phyloP scores from a whole-genome alignment of 1,140 invertebrate genomes.

The Conopomorpha cramerella region DNA sequence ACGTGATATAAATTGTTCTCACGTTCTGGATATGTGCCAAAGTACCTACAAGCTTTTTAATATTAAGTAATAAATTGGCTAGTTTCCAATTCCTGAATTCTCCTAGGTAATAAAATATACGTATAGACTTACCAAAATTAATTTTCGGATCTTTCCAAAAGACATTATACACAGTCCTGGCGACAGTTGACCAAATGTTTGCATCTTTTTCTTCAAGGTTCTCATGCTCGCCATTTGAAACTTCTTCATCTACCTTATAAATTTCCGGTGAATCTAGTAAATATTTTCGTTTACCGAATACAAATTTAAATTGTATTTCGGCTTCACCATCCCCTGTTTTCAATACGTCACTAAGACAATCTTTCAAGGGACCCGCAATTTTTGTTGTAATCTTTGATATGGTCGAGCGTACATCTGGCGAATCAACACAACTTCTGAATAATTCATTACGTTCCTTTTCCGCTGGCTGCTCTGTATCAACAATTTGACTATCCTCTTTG shows the following conservation, averaged over 20 bases:
- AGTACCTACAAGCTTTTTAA: too few relatives aligned
- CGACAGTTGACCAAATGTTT: constrained; percentile 44
- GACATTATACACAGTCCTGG: constrained; percentile 39
- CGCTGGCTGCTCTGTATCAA: constrained; percentile 18
- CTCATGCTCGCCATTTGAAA: too few relatives aligned
- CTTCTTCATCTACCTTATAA: too few relatives aligned
- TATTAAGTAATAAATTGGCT: too few relatives aligned
- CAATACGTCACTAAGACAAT: constrained; percentile 35
- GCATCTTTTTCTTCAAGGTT: constrained; percentile 26
- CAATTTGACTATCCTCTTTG: constrained; percentile 40
- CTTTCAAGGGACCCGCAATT: constrained; percentile 46
- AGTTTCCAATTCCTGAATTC: too few relatives aligned
- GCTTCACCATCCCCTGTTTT: constrained; percentile 39
- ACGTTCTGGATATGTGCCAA: too few relatives aligned
- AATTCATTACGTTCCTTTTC: constrained; percentile 32
- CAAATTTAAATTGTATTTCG: constrained; percentile 56
- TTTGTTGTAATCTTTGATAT: constrained; percentile 33
- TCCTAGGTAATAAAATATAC: too few relatives aligned
- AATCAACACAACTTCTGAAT: constrained; percentile 33
- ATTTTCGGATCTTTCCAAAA: constrained; percentile 35
- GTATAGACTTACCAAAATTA: constrained; percentile 16
- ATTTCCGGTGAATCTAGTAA: too few relatives aligned
- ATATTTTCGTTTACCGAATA: constrained; percentile 50
- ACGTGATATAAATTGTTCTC: too few relatives aligned
- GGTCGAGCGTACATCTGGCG: constrained; percentile 24